Conservation (phyloP, 2,113 vertebrate species). For the Pica pica region DNA sequence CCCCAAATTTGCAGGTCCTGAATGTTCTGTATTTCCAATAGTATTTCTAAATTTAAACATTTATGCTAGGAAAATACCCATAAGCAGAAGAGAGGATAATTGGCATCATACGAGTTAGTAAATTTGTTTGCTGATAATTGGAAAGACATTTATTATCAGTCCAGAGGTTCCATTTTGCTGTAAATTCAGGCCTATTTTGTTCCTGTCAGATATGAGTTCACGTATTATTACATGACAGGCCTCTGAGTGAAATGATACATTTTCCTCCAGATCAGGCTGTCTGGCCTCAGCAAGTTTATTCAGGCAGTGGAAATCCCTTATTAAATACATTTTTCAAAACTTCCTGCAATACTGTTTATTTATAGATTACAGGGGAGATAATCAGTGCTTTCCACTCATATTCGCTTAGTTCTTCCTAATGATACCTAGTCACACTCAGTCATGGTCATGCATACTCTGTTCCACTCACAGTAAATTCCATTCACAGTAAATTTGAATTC, state of each 20-base stretch:
- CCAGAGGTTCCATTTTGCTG: background rate
- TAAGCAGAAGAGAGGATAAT: background rate
- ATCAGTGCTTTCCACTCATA: slow-evolving; percentile 65
- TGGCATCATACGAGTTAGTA: background rate
- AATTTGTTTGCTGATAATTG: background rate
- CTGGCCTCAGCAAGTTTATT: slow-evolving; percentile 64
- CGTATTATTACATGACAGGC: slow-evolving; percentile 24
- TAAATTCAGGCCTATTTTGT: slow-evolving; percentile 14
- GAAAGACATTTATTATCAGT: background rate
- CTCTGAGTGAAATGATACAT: slow-evolving; percentile 57
- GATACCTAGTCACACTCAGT: slow-evolving; percentile 67
- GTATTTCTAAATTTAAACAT: background rate
- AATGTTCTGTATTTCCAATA: background rate
- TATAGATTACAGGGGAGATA: slow-evolving; percentile 69
- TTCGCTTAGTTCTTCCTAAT: slow-evolving; percentile 56
- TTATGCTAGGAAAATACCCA: background rate
- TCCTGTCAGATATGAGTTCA: slow-evolving; percentile 16
- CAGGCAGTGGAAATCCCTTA: slow-evolving; percentile 69
- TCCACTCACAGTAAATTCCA: slow-evolving; percentile 58
- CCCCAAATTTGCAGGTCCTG: background rate
- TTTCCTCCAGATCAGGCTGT: slow-evolving; percentile 46
- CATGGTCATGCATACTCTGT: slow-evolving; percentile 60
- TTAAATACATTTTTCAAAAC: slow-evolving; percentile 74
- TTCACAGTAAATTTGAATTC: slow-evolving; percentile 66
- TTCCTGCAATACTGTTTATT: slow-evolving; percentile 63